Conservation (phyloP, 2,113 vertebrate genomes). For the Siniperca knerii region DNA sequence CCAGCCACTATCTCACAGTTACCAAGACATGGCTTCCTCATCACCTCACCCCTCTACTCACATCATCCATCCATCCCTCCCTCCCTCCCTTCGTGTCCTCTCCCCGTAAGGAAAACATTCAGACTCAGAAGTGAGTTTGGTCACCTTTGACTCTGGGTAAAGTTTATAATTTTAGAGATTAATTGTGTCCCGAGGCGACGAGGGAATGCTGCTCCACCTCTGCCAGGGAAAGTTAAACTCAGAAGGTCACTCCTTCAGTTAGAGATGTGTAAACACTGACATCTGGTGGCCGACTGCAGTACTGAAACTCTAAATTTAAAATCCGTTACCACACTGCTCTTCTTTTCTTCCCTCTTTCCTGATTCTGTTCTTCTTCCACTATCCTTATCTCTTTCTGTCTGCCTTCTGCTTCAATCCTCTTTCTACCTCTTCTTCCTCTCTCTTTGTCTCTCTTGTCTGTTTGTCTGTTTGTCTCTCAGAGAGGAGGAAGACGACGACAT, state of each 20-base stretch:
- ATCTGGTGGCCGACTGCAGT: conserved; percentile 41
- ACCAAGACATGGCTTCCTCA: conserved; percentile 1
- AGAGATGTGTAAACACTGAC: conserved; percentile 18
- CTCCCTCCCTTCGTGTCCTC: background rate
- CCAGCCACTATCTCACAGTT: background rate
- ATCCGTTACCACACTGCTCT: conserved; percentile 10
- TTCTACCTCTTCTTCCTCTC: background rate
- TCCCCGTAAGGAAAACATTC: background rate
- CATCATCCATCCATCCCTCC: background rate
- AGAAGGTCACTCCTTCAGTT: conserved; percentile 6
- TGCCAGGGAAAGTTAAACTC: background rate
- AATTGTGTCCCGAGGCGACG: background rate
- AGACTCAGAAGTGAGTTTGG: conserved; percentile 7
- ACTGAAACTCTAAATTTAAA: conserved; percentile 1
- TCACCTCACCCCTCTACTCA: conserved; percentile 11
- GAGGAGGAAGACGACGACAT: conserved; percentile 91
- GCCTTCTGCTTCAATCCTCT: background rate
- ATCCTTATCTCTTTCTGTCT: background rate
- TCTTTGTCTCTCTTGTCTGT: conserved; percentile 54
- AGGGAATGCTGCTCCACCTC: conserved; percentile 49
- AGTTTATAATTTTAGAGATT: conserved; percentile 23
- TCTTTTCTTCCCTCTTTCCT: conserved; percentile 22
- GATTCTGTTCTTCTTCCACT: background rate
- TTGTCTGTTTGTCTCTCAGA: conserved; percentile 81
- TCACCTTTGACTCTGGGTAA: conserved; percentile 28